Percentiles rank a stretch among this genome's conserved stretches.
Evolutionary conservation across 2,797 vertebrate genomes (phyloP).

Genomic region (Cirrhinus molitorella): DNA sequence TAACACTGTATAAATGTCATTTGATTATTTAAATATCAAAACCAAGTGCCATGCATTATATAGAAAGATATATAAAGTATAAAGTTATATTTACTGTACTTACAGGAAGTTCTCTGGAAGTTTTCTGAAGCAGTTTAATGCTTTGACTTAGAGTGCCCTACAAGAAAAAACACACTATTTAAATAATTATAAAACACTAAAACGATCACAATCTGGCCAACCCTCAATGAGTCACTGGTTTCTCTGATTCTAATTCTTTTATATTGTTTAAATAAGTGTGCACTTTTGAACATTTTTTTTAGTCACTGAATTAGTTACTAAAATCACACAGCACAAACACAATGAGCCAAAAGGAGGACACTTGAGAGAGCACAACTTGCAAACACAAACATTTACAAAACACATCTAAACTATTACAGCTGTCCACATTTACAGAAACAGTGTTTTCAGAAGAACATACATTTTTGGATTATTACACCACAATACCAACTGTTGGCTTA

Average conservation of each 20-base stretch:
- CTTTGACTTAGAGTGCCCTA: slow-evolving; percentile 85
- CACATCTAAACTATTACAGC: neutral
- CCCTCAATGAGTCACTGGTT: neutral
- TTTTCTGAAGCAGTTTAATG: slow-evolving; percentile 82
- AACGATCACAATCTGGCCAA: neutral
- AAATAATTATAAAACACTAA: slow-evolving; percentile 1
- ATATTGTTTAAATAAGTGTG: neutral
- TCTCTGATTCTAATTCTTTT: neutral
- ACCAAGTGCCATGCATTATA: neutral
- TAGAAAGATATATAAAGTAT: neutral
- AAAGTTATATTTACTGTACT: slow-evolving; percentile 58
- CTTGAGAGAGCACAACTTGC: slow-evolving; percentile 9
- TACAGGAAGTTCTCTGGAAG: slow-evolving; percentile 83
- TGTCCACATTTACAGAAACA: slow-evolving; percentile 10
- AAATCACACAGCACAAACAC: slow-evolving; percentile 40
- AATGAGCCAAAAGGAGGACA: slow-evolving; percentile 30
- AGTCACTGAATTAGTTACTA: neutral
- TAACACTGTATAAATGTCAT: neutral
- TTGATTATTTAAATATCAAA: neutral
- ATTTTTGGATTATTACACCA: slow-evolving; percentile 1
- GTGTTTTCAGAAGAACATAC: neutral
- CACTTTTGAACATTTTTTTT: neutral
- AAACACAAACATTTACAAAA: slow-evolving; percentile 38
- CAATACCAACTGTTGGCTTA: slow-evolving; percentile 71
- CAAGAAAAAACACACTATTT: slow-evolving; percentile 34